These are phyloP conservation scores for Conomelus anceps DNA, from an alignment of 2,888 invertebrate species.

Conservation along the genomic window DNA sequence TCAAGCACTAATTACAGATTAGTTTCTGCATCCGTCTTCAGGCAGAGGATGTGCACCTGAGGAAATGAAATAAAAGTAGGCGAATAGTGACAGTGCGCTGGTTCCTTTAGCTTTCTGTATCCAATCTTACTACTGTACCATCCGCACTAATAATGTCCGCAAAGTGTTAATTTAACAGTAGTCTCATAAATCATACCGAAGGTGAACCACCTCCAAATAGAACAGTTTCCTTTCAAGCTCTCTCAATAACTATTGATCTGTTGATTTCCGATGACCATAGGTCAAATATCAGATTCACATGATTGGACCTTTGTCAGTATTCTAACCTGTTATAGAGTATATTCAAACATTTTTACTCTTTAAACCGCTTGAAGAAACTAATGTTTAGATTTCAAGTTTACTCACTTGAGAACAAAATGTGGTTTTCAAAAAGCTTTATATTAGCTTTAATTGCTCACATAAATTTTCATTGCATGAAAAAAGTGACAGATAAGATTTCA, in stretches of 20 bases:
- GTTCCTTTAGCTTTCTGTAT: neutral
- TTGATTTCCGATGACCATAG: neutral
- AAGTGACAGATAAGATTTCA: too few relatives aligned
- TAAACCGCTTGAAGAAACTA: too few relatives aligned
- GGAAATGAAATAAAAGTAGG: neutral
- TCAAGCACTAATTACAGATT: neutral
- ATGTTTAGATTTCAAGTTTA: too few relatives aligned
- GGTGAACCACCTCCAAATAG: neutral
- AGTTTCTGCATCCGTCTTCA: neutral
- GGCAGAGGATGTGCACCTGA: neutral
- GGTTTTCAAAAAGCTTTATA: too few relatives aligned
- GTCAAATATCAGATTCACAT: neutral
- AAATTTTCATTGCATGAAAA: too few relatives aligned
- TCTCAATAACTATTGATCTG: neutral
- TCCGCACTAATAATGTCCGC: neutral
- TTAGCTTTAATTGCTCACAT: too few relatives aligned
- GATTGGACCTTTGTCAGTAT: neutral
- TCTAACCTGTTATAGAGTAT: too few relatives aligned
- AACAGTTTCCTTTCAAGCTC: neutral
- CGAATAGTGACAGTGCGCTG: neutral
- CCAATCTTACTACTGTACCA: neutral
- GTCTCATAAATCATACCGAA: neutral
- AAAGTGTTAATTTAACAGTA: neutral
- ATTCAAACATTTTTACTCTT: too few relatives aligned
- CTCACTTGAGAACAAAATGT: too few relatives aligned